Evolutionary conservation across 2,888 invertebrate genomes (phyloP), one percentile per base, ranked within the genome.

Genomic region (Eledona agricola): DNA sequence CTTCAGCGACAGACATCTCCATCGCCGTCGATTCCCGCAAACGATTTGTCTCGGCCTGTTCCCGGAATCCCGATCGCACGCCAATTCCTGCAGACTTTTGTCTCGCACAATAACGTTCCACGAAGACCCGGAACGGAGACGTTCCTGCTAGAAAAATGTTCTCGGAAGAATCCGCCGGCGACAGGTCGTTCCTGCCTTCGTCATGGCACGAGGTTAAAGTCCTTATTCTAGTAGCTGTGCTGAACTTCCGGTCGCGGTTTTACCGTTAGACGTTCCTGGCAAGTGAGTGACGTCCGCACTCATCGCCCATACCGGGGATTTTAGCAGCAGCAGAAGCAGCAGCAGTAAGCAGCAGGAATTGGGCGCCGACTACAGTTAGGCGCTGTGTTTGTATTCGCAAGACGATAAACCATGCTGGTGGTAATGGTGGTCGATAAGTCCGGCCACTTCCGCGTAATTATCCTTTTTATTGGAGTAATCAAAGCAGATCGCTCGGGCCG

Each of bases 171-270:
- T 16, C 2, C 4, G 25, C 23, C 31, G 43, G 9, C 43, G 43
- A 43, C 40, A 31, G 31, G 29, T 42, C 42, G 29, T 31, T 43
- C 43, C 43, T 43, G 32, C 31, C 19, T 4, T 31, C 31, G 29
- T 20, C 47, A 47, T 47, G 47, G 37, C 42, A 32, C 19, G 72
- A 74, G 74, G 74, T 74, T 73, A 73, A 73, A 73, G 73, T 72
- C 74, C 73, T 73, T 72, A 69, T 67, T 72, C 72, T 72, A 73
- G 70, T 70, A 72, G 70, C 45, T 51, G 11, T 72, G 68, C 65
- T 71, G 66, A 70, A 73, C 73, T 74, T 74, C 73, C 74, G 73
- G 72, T 73, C 71, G 72, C 72, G 57, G 64, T 67, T 65, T 63
- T 67, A 73, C 74, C 74, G 74, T 74, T 74, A 74, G 62, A 34